phyloP scores from a whole-genome alignment of 1,140 invertebrate species.

The Zaprionus camerounensis region DNA sequence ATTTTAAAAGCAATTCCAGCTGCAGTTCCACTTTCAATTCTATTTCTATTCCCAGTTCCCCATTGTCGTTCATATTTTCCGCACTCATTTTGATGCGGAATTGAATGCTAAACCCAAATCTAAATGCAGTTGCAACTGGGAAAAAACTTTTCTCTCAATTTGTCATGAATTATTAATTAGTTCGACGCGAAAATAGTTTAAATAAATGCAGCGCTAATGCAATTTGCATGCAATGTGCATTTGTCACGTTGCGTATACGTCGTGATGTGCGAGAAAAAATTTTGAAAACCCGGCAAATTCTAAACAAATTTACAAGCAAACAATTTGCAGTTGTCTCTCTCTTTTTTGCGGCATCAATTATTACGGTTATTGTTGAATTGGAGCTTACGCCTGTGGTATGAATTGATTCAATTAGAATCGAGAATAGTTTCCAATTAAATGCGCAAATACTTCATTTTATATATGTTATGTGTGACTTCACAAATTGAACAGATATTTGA shows the following conservation, averaged over 20 bases:
- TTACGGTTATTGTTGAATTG: neutral
- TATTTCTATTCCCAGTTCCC: neutral
- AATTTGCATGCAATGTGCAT: constrained; percentile 56
- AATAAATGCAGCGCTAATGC: constrained; percentile 60
- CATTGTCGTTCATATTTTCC: constrained; percentile 48
- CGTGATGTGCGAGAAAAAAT: neutral
- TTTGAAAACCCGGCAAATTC: neutral
- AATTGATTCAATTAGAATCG: neutral
- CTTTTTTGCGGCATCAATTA: neutral
- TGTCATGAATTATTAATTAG: constrained; percentile 75
- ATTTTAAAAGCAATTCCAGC: constrained; percentile 26
- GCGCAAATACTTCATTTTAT: neutral
- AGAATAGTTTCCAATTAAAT: neutral
- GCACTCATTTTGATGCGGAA: constrained; percentile 59
- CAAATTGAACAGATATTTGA: neutral
- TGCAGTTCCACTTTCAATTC: constrained; percentile 19
- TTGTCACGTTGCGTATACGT: constrained; percentile 60
- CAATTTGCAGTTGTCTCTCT: neutral
- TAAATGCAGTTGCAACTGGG: constrained; percentile 26
- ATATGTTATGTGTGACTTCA: neutral
- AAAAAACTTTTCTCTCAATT: constrained; percentile 49
- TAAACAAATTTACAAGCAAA: constrained; percentile 5
- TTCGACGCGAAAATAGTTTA: constrained; percentile 33
- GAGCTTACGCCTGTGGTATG: neutral
- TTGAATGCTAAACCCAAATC: constrained; percentile 66